phyloP scores from a whole-genome alignment of 1,140 invertebrate genomes.

The Amphibalanus amphitrite region DNA sequence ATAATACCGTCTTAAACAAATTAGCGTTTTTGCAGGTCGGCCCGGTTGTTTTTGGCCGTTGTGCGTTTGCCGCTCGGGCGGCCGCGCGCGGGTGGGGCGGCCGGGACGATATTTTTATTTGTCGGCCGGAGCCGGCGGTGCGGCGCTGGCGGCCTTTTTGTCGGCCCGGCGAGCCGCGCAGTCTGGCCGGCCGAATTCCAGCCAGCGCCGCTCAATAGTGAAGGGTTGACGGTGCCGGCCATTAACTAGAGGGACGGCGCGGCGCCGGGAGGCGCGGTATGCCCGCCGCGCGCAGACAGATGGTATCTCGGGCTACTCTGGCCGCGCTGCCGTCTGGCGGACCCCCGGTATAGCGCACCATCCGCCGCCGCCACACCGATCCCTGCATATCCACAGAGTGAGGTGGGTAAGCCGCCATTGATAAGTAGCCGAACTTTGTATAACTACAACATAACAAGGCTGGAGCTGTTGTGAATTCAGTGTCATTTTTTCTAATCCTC shows the following conservation, averaged over 20 bases:
- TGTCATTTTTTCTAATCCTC: no score
- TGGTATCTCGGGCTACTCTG: not conserved
- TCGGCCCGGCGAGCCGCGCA: not conserved
- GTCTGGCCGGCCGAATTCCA: constrained; percentile 1
- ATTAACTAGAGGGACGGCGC: not conserved
- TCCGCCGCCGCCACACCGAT: no score
- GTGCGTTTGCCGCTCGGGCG: not conserved
- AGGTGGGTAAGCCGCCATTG: no score
- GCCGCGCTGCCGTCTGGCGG: no score
- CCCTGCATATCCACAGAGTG: no score
- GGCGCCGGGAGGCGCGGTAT: not conserved
- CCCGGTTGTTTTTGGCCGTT: not conserved
- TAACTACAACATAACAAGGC: no score
- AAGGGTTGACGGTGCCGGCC: not conserved
- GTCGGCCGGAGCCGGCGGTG: not conserved
- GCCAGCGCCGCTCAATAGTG: not conserved
- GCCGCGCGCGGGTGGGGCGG: not conserved
- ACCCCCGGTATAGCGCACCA: no score
- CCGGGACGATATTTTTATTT: constrained; percentile 5
- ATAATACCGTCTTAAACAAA: constrained; percentile 4
- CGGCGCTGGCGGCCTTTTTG: not conserved
- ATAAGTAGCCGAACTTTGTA: no score
- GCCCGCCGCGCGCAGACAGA: not conserved
- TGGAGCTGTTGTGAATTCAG: no score
- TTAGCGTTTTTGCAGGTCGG: not conserved